A percentile compares a stretch with the other conserved stretches of the same genome.
phyloP scores from a whole-genome alignment of 2,113 vertebrate genomes.

The Pelusios castaneus region DNA sequence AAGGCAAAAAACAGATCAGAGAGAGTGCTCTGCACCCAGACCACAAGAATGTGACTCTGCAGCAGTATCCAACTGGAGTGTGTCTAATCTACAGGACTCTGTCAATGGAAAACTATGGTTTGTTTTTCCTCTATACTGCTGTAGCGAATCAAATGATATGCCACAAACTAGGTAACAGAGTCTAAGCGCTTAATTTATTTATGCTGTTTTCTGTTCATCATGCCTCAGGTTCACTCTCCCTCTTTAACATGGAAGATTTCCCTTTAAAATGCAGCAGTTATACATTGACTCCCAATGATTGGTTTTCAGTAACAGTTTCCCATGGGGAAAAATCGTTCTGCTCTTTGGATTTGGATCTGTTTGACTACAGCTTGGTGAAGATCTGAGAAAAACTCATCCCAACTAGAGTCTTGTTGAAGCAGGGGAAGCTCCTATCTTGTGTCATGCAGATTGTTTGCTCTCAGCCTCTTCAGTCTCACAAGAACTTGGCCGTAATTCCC shows the following conservation, averaged over 20 bases:
- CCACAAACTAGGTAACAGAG: not conserved
- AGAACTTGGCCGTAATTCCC: not conserved
- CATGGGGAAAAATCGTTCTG: not conserved
- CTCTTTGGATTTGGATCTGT: not conserved
- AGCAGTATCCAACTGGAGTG: not conserved
- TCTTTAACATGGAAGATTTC: not conserved
- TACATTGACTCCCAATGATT: not conserved
- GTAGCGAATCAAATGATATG: not conserved
- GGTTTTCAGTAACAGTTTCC: not conserved
- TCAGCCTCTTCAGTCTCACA: not conserved
- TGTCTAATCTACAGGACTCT: not conserved
- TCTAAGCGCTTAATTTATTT: not conserved
- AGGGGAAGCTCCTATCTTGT: not conserved
- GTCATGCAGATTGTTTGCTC: not conserved
- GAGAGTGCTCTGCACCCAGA: not conserved
- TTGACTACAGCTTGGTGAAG: not conserved
- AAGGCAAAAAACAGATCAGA: not conserved
- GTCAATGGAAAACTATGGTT: not conserved
- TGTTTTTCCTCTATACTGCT: not conserved
- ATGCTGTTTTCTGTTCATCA: not conserved
- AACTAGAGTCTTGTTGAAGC: not conserved
- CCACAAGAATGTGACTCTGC: not conserved
- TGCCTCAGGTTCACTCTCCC: not conserved
- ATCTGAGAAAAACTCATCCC: not conserved
- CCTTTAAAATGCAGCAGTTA: not conserved